Evolutionary conservation across 2,888 invertebrate species (phyloP).

Genomic region (Polyommatus icarus): DNA sequence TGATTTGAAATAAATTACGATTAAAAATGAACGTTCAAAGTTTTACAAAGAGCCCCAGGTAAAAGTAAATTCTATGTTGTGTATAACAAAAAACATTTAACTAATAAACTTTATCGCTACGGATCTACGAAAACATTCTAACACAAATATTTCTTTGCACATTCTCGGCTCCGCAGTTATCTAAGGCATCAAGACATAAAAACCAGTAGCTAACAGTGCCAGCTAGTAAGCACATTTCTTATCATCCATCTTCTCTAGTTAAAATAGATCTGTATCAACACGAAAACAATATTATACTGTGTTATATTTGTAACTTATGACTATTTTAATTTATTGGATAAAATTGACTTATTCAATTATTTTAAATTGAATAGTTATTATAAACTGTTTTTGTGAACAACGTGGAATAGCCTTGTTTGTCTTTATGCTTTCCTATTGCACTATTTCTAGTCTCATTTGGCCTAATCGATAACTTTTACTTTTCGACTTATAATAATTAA

Average conservation of each 20-base stretch:
- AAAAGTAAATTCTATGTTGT: background rate
- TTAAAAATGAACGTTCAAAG: background rate
- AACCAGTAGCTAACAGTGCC: constrained; percentile 13
- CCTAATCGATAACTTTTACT: background rate
- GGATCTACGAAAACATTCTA: constrained; percentile 6
- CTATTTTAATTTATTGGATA: background rate
- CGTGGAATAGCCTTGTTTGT: background rate
- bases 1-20: background rate
- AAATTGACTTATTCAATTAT: background rate
- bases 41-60: background rate
- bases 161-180: background rate
- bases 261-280: constrained; percentile 16
- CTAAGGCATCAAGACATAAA: constrained; percentile 18
- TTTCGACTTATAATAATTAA: too few species aligned
- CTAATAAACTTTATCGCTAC: constrained; percentile 15
- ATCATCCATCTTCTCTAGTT: constrained; percentile 18
- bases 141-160: constrained; percentile 22
- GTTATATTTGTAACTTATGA: constrained; percentile 2
- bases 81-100: background rate
- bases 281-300: constrained; percentile 9
- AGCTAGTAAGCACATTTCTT: constrained; percentile 11
- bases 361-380: background rate
- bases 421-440: background rate
- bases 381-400: background rate
- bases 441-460: background rate